Evolutionary conservation across 92 coral and sea anemone species (phyloP), one percentile per base, ranked within the genome.

Genomic region (Porites evermanni): DNA sequence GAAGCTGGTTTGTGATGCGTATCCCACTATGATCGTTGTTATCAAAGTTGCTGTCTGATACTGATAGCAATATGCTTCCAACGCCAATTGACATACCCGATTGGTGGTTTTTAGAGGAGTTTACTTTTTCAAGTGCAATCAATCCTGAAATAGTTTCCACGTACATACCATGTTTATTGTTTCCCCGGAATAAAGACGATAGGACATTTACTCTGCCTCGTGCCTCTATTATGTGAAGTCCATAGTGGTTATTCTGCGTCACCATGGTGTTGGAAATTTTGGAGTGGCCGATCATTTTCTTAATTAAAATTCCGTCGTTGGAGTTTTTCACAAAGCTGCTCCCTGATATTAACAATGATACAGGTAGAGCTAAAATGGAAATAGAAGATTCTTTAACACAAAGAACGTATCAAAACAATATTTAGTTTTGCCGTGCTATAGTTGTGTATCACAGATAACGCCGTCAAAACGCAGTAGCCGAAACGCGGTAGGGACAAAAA

Each of bases 321-420:
- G 24, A 44, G 64, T 86, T 86, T 21, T 77, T 66, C 71, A 7
- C 18, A 44, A 86, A 78, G 4, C 12, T 66, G 70, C 83, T 32
- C 26, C 66, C 69, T 47, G 84, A 68, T 11, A 86, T 53, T 53
- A 19, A 2, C 12, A 86, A 44, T 1, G 68, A 68, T 47, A 51
- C 7, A 6, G 32, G 65, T 26, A n/a, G 67, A 72, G 13, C 86
- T 82, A 47, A 0, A 79, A 12, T 16, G 9, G 17, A 4, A 73
- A 52, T 8, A 19, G 20, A 52, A 47, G 29, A 72, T 38, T 38
- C 47, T 38, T 38, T 38, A 38, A 38, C 7, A 38, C 47, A 5
- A 38, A 38, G 47, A 38, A 38, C 7, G 6, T 38, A 38, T 38
- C 47, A 38, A 38, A 38, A 38, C 5, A 38, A 38, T 0, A 38